A percentile compares a stretch with the other conserved stretches of the same genome.
phyloP scores from a whole-genome alignment of 92 coral and sea anemone genomes.

The Pocillopora grandis region DNA sequence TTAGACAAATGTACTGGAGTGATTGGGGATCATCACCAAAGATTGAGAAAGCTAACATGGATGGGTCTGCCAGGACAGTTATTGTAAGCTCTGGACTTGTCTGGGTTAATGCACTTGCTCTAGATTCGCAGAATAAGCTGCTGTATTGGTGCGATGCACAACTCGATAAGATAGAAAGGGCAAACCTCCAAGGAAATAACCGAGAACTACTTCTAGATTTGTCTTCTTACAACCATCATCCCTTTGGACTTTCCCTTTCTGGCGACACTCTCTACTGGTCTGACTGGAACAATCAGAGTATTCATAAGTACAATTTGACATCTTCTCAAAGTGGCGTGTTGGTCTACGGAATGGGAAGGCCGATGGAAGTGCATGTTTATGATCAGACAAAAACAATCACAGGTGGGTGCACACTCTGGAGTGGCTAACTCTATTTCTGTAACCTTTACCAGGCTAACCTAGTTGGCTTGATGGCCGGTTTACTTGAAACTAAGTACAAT shows the following conservation, averaged over 20 bases:
- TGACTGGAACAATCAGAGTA: conserved; percentile 26
- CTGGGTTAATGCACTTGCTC: conserved; percentile 76
- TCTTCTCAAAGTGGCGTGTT: background rate
- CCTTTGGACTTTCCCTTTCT: conserved; percentile 1
- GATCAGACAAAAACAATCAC: background rate
- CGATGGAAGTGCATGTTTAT: conserved; percentile 1
- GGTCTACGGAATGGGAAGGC: background rate
- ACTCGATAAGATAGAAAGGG: conserved; percentile 39
- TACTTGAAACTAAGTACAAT: too few species aligned
- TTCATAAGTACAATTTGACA: conserved; percentile 42
- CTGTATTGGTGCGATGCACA: conserved; percentile 74
- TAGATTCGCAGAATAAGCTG: conserved; percentile 43
- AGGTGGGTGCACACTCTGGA: too few species aligned
- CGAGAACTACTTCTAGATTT: conserved; percentile 27
- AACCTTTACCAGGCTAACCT: too few species aligned
- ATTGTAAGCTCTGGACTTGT: conserved; percentile 50
- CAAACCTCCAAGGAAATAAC: conserved; percentile 44
- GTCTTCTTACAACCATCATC: background rate
- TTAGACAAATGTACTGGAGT: conserved; percentile 65
- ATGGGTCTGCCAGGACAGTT: conserved; percentile 56
- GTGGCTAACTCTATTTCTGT: too few species aligned
- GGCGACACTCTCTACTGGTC: conserved; percentile 49
- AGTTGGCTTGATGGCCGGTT: too few species aligned
- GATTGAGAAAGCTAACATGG: conserved; percentile 67
- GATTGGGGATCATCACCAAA: conserved; percentile 75